Evolutionary conservation across 2,113 vertebrate genomes (phyloP).

Genomic region (Arenaria interpres): DNA sequence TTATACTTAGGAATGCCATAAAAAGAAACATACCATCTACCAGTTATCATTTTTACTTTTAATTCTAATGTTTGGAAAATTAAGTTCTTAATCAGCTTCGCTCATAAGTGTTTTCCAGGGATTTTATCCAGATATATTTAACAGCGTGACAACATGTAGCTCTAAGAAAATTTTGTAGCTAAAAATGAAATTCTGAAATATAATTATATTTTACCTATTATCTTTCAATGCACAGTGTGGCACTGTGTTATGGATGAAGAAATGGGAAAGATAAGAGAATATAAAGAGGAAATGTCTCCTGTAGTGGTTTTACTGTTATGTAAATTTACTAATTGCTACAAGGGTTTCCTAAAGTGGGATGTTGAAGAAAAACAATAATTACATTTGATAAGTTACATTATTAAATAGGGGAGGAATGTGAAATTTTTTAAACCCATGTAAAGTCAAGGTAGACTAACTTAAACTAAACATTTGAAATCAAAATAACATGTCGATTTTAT

Average conservation of each 20-base stretch:
- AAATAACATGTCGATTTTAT: not conserved
- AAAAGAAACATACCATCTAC: not conserved
- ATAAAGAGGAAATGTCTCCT: not conserved
- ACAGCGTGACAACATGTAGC: not conserved
- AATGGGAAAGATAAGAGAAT: not conserved
- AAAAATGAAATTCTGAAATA: not conserved
- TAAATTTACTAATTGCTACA: not conserved
- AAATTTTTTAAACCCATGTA: not conserved
- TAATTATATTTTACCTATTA: constrained; percentile 15
- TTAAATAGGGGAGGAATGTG: not conserved
- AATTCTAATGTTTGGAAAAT: not conserved
- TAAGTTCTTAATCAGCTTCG: not conserved
- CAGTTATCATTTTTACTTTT: not conserved
- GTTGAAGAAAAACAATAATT: constrained; percentile 16
- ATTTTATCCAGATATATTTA: constrained; percentile 3
- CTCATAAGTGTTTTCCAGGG: not conserved
- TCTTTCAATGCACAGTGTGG: not conserved
- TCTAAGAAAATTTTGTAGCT: not conserved
- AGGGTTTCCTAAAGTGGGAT: not conserved
- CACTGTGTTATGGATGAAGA: not conserved
- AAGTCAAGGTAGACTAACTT: not conserved
- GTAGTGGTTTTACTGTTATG: constrained; percentile 13
- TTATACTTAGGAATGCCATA: not conserved
- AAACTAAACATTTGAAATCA: not conserved
- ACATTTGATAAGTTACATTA: not conserved